Conservation (phyloP, 2,113 vertebrate species). For the Corythoichthys intestinalis region DNA sequence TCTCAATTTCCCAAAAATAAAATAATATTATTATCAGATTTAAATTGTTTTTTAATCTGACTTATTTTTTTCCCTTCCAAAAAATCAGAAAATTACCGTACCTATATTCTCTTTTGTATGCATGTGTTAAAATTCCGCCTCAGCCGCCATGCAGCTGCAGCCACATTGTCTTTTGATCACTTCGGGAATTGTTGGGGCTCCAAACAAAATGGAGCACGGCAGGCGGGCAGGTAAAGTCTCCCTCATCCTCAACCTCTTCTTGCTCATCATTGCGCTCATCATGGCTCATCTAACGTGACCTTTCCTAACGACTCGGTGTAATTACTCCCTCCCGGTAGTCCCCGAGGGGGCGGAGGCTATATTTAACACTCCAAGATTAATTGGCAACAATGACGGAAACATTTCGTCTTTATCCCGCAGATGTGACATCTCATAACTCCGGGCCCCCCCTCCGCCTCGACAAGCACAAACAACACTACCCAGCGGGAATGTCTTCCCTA, state of each 20-base stretch:
- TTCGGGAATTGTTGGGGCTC: background rate
- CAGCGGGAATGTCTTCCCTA: background rate
- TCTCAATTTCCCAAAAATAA: too few relatives aligned
- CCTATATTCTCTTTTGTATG: too few relatives aligned
- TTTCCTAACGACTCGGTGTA: slow-evolving; percentile 9
- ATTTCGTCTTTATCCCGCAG: slow-evolving; percentile 7
- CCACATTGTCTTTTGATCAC: too few relatives aligned
- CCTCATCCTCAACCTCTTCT: background rate
- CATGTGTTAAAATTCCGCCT: too few relatives aligned
- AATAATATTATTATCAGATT: too few relatives aligned
- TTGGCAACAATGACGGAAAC: slow-evolving; percentile 9
- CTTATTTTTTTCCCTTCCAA: too few relatives aligned
- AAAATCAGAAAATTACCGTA: too few relatives aligned
- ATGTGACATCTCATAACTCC: background rate
- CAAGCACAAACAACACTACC: too few relatives aligned
- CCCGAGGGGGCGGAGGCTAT: slow-evolving; percentile 6
- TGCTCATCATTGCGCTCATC: background rate
- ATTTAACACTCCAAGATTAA: slow-evolving; percentile 9
- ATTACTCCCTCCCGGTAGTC: slow-evolving; percentile 20
- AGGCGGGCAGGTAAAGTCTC: background rate
- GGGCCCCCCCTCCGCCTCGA: background rate
- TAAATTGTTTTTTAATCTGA: too few relatives aligned
- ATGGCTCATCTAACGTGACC: slow-evolving; percentile 16
- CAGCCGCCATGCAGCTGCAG: too few relatives aligned
- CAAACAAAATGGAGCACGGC: background rate